Evolutionary conservation across 2,888 invertebrate genomes (phyloP), one percentile per base, ranked within the genome.

Genomic region (Stenolophus ochropezus): DNA sequence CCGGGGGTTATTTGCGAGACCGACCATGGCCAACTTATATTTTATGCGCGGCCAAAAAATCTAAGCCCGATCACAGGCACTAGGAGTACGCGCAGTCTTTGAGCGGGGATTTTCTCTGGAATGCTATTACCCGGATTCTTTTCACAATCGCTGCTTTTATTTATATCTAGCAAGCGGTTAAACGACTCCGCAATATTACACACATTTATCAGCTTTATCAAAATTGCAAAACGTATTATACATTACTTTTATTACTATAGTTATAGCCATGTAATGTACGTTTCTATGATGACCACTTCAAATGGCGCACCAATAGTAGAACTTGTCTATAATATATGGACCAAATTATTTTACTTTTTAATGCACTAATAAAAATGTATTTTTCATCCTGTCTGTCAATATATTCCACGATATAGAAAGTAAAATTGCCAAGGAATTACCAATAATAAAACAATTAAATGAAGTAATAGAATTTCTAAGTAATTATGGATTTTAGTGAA

Each of bases 1-100:
- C 80, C 56, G 56, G 42, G 58, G 56, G 56, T 47, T 69, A 79
- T 69, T 69, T 49, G 42, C 51, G 51, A 42, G 53, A 71, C 69
- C 47, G n/a, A 53, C 76, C 76, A 23, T 25, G 56, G 33, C 76
- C 77, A 56, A 77, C 79, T 79, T 51, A 79, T 79, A 79, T 79
- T 79, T 79, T 79, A 79, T 79, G 53, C 79, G 53, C 18, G 18
- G n/a, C 16, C 33, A 20, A 77, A 61, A 77, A 61, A 77, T 69
- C 33, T 69, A 73, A 73, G 49, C 47, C 21, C 71, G 47, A 73
- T 73, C 47, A 49, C 20, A 27, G n/a, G 69, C 18, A 23, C n/a
- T n/a, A 49, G 20, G 49, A 73, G 21, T 73, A n/a, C n/a, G n/a
- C n/a, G n/a, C n/a, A 73, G 21, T 73, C 49, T 73, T 73, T 73